phyloP scores from a whole-genome alignment of 1,140 invertebrate species.

The Oryctes rhinoceros region DNA sequence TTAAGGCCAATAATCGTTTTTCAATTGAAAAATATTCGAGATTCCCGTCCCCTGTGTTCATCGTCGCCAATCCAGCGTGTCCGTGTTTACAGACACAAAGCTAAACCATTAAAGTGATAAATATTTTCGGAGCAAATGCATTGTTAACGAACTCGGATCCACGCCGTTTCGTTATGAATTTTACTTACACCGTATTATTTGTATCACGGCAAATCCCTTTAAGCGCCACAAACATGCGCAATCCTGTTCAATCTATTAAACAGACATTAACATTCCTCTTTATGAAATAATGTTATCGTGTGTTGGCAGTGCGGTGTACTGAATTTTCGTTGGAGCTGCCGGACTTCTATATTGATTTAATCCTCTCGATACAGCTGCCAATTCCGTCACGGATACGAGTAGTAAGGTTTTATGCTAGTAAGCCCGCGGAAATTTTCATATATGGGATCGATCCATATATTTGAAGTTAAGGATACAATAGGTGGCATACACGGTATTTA shows the following conservation, averaged over 20 bases:
- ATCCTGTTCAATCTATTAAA: not conserved
- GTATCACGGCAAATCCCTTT: not conserved
- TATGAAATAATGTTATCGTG: not conserved
- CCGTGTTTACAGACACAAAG: not conserved
- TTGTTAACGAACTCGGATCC: not conserved
- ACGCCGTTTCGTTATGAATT: not conserved
- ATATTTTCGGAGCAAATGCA: constrained; percentile 3
- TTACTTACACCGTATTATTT: not conserved
- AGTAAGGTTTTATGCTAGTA: not conserved
- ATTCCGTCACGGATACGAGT: not conserved
- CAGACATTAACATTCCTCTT: not conserved
- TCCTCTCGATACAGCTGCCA: not conserved
- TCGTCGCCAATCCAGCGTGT: not conserved
- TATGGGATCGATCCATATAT: no score
- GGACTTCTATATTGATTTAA: not conserved
- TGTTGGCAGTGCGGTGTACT: not conserved
- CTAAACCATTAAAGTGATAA: constrained; percentile 3
- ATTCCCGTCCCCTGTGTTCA: not conserved
- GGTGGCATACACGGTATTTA: no score
- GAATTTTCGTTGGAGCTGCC: no score
- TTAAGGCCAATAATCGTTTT: not conserved
- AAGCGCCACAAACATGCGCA: not conserved
- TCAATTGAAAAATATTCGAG: not conserved
- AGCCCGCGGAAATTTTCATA: no score
- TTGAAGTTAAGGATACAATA: no score